phyloP scores from a whole-genome alignment of 2,888 invertebrate species.

The Noctua janthe region DNA sequence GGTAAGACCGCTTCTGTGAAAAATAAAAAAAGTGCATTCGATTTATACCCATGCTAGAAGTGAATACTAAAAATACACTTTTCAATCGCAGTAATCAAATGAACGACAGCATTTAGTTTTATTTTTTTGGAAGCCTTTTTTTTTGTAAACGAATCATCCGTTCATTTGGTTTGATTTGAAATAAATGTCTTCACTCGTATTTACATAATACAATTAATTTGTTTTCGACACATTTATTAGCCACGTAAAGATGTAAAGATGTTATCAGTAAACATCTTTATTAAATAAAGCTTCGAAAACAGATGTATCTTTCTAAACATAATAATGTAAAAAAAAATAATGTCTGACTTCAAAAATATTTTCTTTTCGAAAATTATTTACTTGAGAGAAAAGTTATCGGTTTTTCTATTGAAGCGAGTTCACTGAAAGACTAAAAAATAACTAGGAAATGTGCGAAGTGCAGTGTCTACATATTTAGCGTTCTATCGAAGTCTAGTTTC shows the following conservation, averaged over 20 bases:
- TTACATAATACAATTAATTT: conserved; percentile 38
- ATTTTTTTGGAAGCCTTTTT: no score
- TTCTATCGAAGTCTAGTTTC: not conserved
- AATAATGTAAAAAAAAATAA: not conserved
- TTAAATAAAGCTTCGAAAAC: not conserved
- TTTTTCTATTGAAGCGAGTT: not conserved
- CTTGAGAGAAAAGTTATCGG: not conserved
- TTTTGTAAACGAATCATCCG: not conserved
- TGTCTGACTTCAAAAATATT: no score
- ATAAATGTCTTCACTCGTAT: not conserved
- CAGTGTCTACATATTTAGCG: not conserved
- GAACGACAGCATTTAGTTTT: not conserved
- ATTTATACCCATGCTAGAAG: not conserved
- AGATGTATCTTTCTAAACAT: not conserved
- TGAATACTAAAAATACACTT: not conserved
- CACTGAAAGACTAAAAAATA: not conserved
- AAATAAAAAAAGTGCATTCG: not conserved
- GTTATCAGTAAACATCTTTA: conserved; percentile 25
- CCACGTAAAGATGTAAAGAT: not conserved
- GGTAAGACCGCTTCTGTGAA: not conserved
- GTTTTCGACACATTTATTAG: conserved; percentile 10
- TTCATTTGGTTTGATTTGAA: not conserved
- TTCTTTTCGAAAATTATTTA: not conserved
- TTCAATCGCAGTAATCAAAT: not conserved
- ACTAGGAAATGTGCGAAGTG: not conserved